Evolutionary conservation across 2,797 vertebrate genomes (phyloP), one percentile per base, ranked within the genome.

Genomic region (Neosilurus mollespiculum): DNA sequence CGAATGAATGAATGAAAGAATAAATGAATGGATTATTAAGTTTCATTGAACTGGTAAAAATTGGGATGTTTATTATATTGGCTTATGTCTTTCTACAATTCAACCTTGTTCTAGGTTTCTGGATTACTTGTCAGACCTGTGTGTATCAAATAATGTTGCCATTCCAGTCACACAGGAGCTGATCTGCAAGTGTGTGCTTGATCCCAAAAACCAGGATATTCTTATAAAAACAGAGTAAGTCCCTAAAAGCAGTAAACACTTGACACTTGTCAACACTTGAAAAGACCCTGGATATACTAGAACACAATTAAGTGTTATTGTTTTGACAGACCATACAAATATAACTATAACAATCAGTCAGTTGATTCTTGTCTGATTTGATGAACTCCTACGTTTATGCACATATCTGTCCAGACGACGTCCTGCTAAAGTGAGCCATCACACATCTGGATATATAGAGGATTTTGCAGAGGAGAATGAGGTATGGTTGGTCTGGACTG

Each of bases 121-220:
- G 90, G 98, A 99, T 91, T 99, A 99, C 89, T 95, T 99, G 66
- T 99, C 98, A 0, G 98, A 99, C 90, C 93, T 99, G 83, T 99
- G 98, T 8, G 98, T 99, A 82, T 99, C 98, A 88, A 99, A 99
- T 91, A 95, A 97, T 75, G 96, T 99, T 1, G 98, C 98, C 86
- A 99, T 99, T 85, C 96, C 98, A 0, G 97, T 99, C 84, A 99
- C 98, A 0, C 98, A 99, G 93, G 98, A 99, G 90, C 96, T 99
- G 84, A 99, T 99, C 92, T 99, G 98, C 91, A 99, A 99, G 90
- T 99, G 97, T 80, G 97, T 99, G 67, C 92, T 99, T 90, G 97
- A 99, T 65, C 94, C 96, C 0, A 97, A 96, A 90, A 99, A 99
- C 93, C 96, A 97, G 0, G 98, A 99, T 90, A 99, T 99, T 88